These are phyloP conservation scores for Drosophila hydei DNA, from an alignment of 1,140 invertebrate genomes.

Conservation along the genomic window DNA sequence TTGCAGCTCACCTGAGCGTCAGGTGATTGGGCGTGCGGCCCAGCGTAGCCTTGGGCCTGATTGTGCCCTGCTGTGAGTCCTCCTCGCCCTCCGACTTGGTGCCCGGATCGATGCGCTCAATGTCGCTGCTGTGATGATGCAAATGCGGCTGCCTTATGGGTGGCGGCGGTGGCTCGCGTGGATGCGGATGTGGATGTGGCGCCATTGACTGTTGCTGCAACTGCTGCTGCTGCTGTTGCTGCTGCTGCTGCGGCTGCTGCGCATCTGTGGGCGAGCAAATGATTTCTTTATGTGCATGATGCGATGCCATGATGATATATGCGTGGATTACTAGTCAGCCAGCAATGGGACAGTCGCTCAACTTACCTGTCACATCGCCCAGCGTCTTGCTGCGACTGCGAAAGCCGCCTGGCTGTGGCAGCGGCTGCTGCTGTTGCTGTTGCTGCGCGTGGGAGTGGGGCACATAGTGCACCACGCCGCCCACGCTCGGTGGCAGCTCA, in stretches of 20 bases:
- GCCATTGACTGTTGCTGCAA: constrained; percentile 37
- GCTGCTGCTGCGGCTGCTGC: constrained; percentile 55
- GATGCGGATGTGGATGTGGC: constrained; percentile 69
- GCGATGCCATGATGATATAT: constrained; percentile 42
- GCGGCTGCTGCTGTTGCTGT: constrained; percentile 34
- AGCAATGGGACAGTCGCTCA: neutral
- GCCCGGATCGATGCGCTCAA: constrained; percentile 88
- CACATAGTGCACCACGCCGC: constrained; percentile 69
- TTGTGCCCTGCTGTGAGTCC: constrained; percentile 88
- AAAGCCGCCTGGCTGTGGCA: constrained; percentile 86
- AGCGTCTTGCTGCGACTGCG: constrained; percentile 94
- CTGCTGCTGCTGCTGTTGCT: constrained; percentile 54
- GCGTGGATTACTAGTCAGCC: constrained; percentile 28
- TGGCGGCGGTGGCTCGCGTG: constrained; percentile 68
- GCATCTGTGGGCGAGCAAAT: constrained; percentile 65
- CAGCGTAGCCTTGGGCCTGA: constrained; percentile 89
- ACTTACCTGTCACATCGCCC: constrained; percentile 90
- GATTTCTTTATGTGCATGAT: constrained; percentile 67
- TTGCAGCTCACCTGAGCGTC: constrained; percentile 88
- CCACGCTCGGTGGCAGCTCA: constrained; percentile 83
- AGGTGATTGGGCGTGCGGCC: constrained; percentile 96
- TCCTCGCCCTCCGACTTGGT: constrained; percentile 95
- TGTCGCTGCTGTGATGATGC: constrained; percentile 79
- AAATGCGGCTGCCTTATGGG: constrained; percentile 72
- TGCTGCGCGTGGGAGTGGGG: constrained; percentile 65